Evolutionary conservation across 2,888 invertebrate species (phyloP), one percentile per base, ranked within the genome.

Genomic region (Catocala nupta): DNA sequence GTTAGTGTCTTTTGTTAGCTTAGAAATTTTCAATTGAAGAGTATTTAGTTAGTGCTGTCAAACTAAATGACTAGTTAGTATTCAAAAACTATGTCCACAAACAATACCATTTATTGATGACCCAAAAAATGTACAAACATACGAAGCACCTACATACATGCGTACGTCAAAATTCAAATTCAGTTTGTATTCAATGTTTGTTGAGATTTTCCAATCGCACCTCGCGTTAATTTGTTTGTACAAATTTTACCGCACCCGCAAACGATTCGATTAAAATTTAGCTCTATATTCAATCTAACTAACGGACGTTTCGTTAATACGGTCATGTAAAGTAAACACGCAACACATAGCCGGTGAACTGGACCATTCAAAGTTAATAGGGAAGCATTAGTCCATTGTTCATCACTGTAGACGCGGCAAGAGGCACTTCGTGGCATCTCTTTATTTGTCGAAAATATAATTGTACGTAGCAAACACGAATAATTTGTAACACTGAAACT

Each of bases 181-280:
- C 77, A 82, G 82, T 86, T 85, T 82, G 82, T 85, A 84, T 85
- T 80, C 68, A 78, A 81, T 80, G 85, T 85, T 87, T 87, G 88
- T 87, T 85, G 85, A 90, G 87, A 90, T 90, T 90, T 91, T 81
- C 88, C 89, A 86, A 89, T 89, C 82, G 85, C 84, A 87, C 87
- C 87, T 87, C 86, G 81, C 83, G 86, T 88, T 91, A 91, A 91
- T 90, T 89, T 90, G 90, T 90, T 90, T 91, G 90, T 78, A 81
- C 86, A 86, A 86, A 88, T 88, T 88, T 88, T 83, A 83, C 82
- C 81, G 81, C 82, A 81, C 73, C 81, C 84, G 77, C 86, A 86
- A 87, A 86, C 86, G 83, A 85, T 88, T 90, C 82, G 83, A 89
- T 90, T 88, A 82, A 88, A 89, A 88, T 89, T 83, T 87, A 83